Evolutionary conservation across 2,797 vertebrate species (phyloP).

Genomic region (Gymnothorax javanicus): DNA sequence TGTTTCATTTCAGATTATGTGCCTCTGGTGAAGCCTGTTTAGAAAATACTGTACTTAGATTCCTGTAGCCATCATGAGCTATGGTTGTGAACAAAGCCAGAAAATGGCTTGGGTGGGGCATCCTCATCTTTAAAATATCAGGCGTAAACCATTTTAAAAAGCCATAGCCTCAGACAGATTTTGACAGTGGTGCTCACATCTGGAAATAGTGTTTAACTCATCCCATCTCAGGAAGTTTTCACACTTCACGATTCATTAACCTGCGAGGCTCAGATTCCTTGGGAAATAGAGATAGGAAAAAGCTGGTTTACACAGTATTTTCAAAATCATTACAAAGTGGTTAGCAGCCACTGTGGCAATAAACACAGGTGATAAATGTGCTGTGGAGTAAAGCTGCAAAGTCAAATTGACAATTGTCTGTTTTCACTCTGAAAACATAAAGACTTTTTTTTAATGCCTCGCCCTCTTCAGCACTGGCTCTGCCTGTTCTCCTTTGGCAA

Average conservation of each 20-base stretch:
- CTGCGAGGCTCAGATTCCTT: constrained; percentile 69
- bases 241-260: constrained; percentile 95
- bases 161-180: constrained; percentile 74
- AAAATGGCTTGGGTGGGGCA: constrained; percentile 61
- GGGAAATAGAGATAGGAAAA: constrained; percentile 56
- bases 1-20: constrained; percentile 36
- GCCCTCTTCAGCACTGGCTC: background rate
- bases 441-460: constrained; percentile 11
- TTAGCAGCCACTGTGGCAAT: constrained; percentile 35
- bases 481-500: background rate
- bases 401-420: constrained; percentile 14
- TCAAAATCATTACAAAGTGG: constrained; percentile 34
- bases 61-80: constrained; percentile 23
- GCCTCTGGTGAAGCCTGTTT: constrained; percentile 1
- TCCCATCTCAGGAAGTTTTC: constrained; percentile 87
- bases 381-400: constrained; percentile 4
- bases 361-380: constrained; percentile 28
- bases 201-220: constrained; percentile 83
- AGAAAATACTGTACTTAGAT: constrained; percentile 30
- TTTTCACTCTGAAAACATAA: constrained; percentile 20
- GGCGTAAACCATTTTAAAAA: constrained; percentile 67
- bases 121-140: constrained; percentile 62
- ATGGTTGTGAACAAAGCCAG: constrained; percentile 44
- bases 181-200: constrained; percentile 81
- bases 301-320: constrained; percentile 36